Percentiles rank a stretch among this genome's conserved stretches.
Evolutionary conservation across 1,140 invertebrate species (phyloP).

Genomic region (Polyergus mexicanus): DNA sequence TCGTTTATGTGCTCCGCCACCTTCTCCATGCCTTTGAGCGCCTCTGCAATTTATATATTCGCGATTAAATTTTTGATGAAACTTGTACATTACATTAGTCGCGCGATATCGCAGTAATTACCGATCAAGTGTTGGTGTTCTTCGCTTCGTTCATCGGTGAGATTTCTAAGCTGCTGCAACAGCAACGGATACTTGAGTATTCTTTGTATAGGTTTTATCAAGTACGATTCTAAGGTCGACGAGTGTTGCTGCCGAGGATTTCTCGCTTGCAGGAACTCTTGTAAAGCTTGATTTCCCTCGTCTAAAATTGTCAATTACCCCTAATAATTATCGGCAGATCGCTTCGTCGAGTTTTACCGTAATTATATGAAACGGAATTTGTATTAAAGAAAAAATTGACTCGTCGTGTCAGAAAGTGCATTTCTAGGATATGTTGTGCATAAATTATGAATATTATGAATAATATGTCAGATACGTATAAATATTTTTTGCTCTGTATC

Average conservation of each 20-base stretch:
- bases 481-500: too few species aligned
- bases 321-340: slow-evolving; percentile 41
- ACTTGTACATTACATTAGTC: background rate
- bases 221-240: slow-evolving; percentile 98
- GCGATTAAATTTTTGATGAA: slow-evolving; percentile 13
- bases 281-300: slow-evolving; percentile 98
- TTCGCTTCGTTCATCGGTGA: slow-evolving; percentile 96
- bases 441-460: background rate
- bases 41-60: slow-evolving; percentile 88
- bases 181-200: slow-evolving; percentile 99
- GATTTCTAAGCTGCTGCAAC: slow-evolving; percentile 97
- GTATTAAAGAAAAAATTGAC: background rate
- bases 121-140: slow-evolving; percentile 97
- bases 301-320: slow-evolving; percentile 86
- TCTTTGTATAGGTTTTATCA: slow-evolving; percentile 99
- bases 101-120: slow-evolving; percentile 80
- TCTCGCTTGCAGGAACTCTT: slow-evolving; percentile 96
- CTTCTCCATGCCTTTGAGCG: slow-evolving; percentile 98
- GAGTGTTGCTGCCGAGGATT: slow-evolving; percentile 99
- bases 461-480: background rate
- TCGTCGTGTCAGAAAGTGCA: background rate
- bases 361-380: slow-evolving; percentile 1
- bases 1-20: slow-evolving; percentile 99
- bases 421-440: background rate
- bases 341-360: background rate